A percentile compares a stretch with the other conserved stretches of the same genome.
phyloP scores from a whole-genome alignment of 2,888 invertebrate genomes.

The Orchestes rusci region DNA sequence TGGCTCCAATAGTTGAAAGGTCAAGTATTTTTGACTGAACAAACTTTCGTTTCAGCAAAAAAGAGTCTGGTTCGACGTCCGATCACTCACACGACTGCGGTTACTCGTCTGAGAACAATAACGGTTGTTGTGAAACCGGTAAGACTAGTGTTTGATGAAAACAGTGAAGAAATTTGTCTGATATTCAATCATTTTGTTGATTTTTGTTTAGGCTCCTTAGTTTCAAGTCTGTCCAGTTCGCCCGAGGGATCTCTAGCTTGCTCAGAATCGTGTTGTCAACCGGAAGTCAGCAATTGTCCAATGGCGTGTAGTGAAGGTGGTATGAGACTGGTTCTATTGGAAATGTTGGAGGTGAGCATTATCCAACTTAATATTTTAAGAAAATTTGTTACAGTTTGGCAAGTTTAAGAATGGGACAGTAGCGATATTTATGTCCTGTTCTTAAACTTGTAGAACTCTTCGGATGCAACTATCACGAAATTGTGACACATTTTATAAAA shows the following conservation, averaged over 20 bases:
- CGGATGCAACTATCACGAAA: too few relatives aligned
- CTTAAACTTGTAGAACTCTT: too few relatives aligned
- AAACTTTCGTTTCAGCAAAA: slow-evolving; percentile 31
- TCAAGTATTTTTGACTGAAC: not conserved
- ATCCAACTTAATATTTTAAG: slow-evolving; percentile 38
- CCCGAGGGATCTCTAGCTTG: slow-evolving; percentile 87
- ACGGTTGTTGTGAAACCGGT: slow-evolving; percentile 58
- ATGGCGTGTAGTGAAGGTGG: slow-evolving; percentile 44
- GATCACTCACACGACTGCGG: slow-evolving; percentile 79
- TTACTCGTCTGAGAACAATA: slow-evolving; percentile 79
- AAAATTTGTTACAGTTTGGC: not conserved
- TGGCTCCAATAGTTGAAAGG: not conserved
- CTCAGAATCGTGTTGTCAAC: slow-evolving; percentile 81
- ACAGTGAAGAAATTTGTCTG: too few relatives aligned
- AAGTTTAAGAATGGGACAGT: too few relatives aligned
- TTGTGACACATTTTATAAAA: too few relatives aligned
- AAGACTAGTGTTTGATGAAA: too few relatives aligned
- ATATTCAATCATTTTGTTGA: not conserved
- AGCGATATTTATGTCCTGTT: too few relatives aligned
- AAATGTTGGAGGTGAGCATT: slow-evolving; percentile 73
- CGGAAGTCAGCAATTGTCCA: slow-evolving; percentile 31
- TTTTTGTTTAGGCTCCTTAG: slow-evolving; percentile 47
- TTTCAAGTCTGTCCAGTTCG: slow-evolving; percentile 74
- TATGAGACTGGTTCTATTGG: slow-evolving; percentile 58
- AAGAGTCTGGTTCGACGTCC: slow-evolving; percentile 55